Conservation (phyloP, 2,888 invertebrate genomes). For the Lymantria monacha region DNA sequence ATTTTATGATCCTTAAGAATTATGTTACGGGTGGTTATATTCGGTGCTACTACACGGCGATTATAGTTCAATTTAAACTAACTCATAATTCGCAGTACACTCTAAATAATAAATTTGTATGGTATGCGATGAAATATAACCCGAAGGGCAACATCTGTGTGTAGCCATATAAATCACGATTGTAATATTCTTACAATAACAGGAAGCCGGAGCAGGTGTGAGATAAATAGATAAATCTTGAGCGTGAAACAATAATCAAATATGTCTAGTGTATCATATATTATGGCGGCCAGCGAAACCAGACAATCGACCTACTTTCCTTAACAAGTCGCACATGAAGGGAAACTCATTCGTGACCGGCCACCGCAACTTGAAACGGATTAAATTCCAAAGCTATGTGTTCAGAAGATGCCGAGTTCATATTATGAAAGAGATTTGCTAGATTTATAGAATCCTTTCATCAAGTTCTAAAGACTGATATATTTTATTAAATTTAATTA, state of each 20-base stretch:
- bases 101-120: not conserved
- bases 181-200: constrained; percentile 15
- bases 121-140: not conserved
- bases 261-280: constrained; percentile 31
- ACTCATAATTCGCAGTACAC: too few species aligned
- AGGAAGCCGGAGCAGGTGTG: constrained; percentile 37
- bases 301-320: constrained; percentile 70
- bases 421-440: not conserved
- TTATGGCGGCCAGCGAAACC: constrained; percentile 42
- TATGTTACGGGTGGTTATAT: too few species aligned
- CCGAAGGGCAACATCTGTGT: not conserved
- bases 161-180: constrained; percentile 18
- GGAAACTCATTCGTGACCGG: constrained; percentile 60
- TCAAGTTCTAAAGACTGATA: too few species aligned
- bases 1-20: too few species aligned
- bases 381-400: constrained; percentile 34
- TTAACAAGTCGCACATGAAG: constrained; percentile 61
- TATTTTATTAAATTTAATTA: too few species aligned
- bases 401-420: constrained; percentile 4
- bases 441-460: not conserved
- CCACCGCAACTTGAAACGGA: constrained; percentile 36
- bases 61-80: too few species aligned
- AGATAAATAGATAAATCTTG: constrained; percentile 25
- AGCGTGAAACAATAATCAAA: constrained; percentile 42
- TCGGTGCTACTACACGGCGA: too few species aligned